Base-by-base conservation (phyloP, 2,797 vertebrate genomes). In the Scolopax bukidnonensis region DNA sequence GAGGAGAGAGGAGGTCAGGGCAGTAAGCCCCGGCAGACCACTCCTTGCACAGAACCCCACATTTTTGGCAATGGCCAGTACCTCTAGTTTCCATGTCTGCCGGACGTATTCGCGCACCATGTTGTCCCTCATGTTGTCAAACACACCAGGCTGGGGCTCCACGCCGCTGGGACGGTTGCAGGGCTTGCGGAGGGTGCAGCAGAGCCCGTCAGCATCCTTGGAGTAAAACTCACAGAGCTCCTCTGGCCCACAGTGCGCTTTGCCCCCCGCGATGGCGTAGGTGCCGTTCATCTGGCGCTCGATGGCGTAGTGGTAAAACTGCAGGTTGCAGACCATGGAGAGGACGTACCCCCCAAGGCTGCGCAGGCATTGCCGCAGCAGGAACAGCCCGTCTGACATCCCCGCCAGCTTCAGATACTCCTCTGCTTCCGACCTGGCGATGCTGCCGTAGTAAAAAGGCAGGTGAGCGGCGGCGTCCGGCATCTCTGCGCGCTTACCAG, bases 141-240 rank as follows among this genome's bases (percentile, higher is more conserved):
- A 99, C 87, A 99, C 97, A 0, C 99, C 99, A 0, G 97, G 30
- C 76, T 97, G 98, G 53, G 99, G 98, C 10, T 97, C 95, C 3
- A 97, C 97, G 0, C 99, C 99, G 0, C 98, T 23, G 8, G 98
- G 93, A 5, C 99, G 98, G 89, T 99, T 99, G 94, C 99, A 99
- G 12, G 99, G 99, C 57, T 99, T 99, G 91, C 88, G 98, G 75
- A 99, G 98, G 8, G 48, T 41, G 59, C 98, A 99, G 95, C 98
- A 98, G 95, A 99, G 98, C 32, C 99, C 99, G 2, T 99, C 99
- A 0, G 99, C 79, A 25, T 99, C 99, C 91, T 98, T 99, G 89
- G 98, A 99, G 97, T 99, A 99, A 95, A 98, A 99, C 96, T 99
- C 99, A 4, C 99, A 99, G 61, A 99, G 99, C 96, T 99, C 99